Conservation (phyloP, 2,888 invertebrate genomes). For the Busseola fusca region DNA sequence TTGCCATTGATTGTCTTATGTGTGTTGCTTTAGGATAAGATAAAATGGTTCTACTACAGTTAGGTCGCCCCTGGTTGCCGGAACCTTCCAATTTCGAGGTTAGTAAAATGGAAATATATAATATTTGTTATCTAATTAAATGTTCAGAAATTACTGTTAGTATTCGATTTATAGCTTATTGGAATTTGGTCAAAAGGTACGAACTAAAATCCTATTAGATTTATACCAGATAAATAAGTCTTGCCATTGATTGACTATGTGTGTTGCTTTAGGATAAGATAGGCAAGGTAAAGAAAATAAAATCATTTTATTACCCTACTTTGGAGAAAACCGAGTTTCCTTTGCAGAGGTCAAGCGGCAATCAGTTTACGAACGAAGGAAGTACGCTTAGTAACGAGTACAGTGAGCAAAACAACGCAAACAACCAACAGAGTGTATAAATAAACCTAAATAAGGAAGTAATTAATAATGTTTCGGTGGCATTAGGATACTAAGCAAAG, state of each 20-base stretch:
- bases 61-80: no score
- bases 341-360: constrained; percentile 20
- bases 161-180: background rate
- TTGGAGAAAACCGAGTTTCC: constrained; percentile 24
- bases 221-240: background rate
- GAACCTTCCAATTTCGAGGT: background rate
- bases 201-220: background rate
- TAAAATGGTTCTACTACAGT: no score
- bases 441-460: constrained; percentile 12
- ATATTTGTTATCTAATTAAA: constrained; percentile 11
- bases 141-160: constrained; percentile 1
- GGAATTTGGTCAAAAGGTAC: background rate
- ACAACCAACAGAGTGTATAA: background rate
- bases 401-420: constrained; percentile 11
- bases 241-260: background rate
- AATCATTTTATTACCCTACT: background rate
- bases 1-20: background rate
- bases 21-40: background rate
- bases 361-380: constrained; percentile 30
- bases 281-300: background rate
- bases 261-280: background rate
- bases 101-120: constrained; percentile 14
- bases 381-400: constrained; percentile 9
- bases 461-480: background rate
- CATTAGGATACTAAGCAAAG: constrained; percentile 24